phyloP scores from a whole-genome alignment of 2,113 vertebrate genomes.

The Poeciliopsis turrubarensis region DNA sequence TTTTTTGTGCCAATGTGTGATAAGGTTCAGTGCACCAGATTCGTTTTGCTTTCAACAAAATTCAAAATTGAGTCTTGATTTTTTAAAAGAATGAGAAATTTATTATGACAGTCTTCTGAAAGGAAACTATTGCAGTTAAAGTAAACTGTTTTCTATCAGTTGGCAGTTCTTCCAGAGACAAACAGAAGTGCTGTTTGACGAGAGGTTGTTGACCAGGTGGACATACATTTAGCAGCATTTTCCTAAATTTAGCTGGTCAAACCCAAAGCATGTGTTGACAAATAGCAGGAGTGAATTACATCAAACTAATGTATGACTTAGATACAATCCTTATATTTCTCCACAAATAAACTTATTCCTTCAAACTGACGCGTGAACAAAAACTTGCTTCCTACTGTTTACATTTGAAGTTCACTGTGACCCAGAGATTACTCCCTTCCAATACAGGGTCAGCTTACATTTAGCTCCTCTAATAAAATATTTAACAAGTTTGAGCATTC shows the following conservation, averaged over 20 bases:
- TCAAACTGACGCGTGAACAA: not conserved
- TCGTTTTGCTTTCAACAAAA: not conserved
- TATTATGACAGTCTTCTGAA: slow-evolving; percentile 1
- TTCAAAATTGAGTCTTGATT: not conserved
- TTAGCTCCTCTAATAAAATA: not conserved
- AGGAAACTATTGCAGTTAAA: not conserved
- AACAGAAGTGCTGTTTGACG: not conserved
- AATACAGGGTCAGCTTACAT: not conserved
- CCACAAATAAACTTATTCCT: not conserved
- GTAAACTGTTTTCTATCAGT: too few species aligned
- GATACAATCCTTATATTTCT: not conserved
- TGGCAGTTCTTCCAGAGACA: not conserved
- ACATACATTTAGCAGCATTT: not conserved
- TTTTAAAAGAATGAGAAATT: not conserved
- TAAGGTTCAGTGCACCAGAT: not conserved
- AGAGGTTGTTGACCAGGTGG: not conserved
- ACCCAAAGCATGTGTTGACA: not conserved
- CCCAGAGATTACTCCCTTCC: slow-evolving; percentile 9
- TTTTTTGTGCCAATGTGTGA: not conserved
- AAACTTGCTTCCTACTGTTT: not conserved
- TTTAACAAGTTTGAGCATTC: not conserved
- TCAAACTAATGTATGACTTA: not conserved
- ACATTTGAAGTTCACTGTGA: slow-evolving; percentile 10
- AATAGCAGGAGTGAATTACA: not conserved
- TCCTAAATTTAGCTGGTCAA: not conserved